Base-by-base conservation (phyloP, 1,140 invertebrate genomes). In the Brachionus sp. region DNA sequence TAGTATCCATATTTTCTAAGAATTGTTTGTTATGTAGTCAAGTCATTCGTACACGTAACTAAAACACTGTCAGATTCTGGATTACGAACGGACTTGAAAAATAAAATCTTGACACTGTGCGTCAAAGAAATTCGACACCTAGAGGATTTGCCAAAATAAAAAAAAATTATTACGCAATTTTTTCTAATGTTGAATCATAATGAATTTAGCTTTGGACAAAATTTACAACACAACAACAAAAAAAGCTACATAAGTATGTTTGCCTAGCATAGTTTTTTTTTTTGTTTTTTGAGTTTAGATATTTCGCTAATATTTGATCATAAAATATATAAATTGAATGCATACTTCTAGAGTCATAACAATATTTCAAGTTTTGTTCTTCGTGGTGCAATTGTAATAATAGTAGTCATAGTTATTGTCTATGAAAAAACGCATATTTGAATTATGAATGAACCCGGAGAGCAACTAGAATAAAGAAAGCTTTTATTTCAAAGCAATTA, bases 331-430 rank as follows among this genome's bases (percentile, higher is more conserved):
- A 57, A 57, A 57, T 57, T 57, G 66, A 44, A 70, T 39, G 66
- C 66, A 70, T 70, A 19, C 5, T 70, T 70, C 2, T 70, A 70
- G 66, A 70, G 66, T 70, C 66, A 70, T 70, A 70, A 70, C 66
- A 70, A 70, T 70, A 19, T 44, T 37, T 70, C 37, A 39, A 39
- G 33, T 42, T 19, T 19, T 70, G 16, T 37, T 37, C 37, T 70
- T 39, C 6, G 3, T 70, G 29, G 16, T 70, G 16, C 37, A 39
- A 19, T 39, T 37, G 37, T 23, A 39, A 19, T 70, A 39, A n/a
- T 42, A 70, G 66, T 70, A 70, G 66, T 70, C 66, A 70, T 70
- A 70, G 66, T 37, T 70, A 70, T 70, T 70, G 66, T 70, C 66
- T 70, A 70, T 70, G 35, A 70, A 70, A n/a, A 16, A 39, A 70